Conservation (phyloP, 2,797 vertebrate genomes). For the Thunnus albacares region DNA sequence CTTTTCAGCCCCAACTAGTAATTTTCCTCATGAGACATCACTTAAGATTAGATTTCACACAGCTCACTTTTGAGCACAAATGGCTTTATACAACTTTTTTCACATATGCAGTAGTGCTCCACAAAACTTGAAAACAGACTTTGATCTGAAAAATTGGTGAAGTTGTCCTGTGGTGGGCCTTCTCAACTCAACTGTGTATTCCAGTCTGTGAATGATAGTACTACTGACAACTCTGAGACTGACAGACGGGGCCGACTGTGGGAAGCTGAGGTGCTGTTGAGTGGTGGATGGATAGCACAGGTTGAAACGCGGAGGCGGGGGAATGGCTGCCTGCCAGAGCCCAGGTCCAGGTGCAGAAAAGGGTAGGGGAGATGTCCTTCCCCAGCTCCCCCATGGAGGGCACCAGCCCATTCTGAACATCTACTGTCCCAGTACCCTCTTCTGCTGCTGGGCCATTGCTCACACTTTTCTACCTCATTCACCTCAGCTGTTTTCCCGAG, state of each 20-base stretch:
- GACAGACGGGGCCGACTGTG: constrained; percentile 27
- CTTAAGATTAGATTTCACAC: no score
- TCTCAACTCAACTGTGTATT: constrained; percentile 6
- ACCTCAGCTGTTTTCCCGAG: constrained; percentile 41
- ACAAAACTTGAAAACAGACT: no score
- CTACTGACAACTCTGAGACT: constrained; percentile 29
- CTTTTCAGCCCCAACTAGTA: no score
- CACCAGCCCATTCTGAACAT: constrained; percentile 61
- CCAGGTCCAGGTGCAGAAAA: constrained; percentile 73
- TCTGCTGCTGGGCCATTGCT: constrained; percentile 47
- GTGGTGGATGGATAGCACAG: constrained; percentile 39
- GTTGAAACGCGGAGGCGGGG: constrained; percentile 46
- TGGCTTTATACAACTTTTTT: no score
- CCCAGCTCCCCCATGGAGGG: constrained; percentile 65
- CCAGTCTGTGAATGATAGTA: constrained; percentile 22
- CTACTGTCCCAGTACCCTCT: constrained; percentile 67
- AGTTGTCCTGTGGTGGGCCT: neutral
- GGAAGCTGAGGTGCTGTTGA: constrained; percentile 36
- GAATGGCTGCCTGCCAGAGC: constrained; percentile 70
- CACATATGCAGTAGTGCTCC: no score
- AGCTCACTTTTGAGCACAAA: no score
- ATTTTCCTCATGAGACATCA: no score
- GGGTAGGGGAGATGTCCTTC: constrained; percentile 76
- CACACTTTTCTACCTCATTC: constrained; percentile 31
- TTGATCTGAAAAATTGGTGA: no score